Base-by-base conservation (phyloP, 2,888 invertebrate species). In the Drosophila diplacantha region DNA sequence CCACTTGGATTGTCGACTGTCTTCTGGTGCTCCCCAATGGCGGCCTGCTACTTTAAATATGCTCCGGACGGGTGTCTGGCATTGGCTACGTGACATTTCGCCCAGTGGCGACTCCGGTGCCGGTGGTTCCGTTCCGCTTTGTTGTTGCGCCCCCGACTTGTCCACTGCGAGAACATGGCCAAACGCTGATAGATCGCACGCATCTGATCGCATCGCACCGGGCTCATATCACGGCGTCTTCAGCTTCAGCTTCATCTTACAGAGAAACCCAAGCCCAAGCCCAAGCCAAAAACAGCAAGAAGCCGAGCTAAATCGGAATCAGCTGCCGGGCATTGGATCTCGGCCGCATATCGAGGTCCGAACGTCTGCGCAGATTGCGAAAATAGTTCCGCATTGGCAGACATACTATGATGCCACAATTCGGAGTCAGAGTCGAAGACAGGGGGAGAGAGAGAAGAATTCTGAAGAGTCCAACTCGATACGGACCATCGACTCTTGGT, bases 11-110 rank as follows among this genome's bases (percentile, higher is more conserved):
- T 70, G 73, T 70, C 75, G 75, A 74, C 58, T 70, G 77, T 77
- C 81, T 75, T 81, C 85, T 85, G 81, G 68, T 79, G 75, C 73
- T 72, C 66, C 73, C 71, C 57, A 51, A 56, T 57, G 65, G 60
- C 63, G 64, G 35, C 24, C 64, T 78, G 79, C 78, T 81, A 84
- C 81, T 84, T 85, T 85, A 85, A 86, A 85, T 85, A 85, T 83
- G 74, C 75, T 85, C 38, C 50, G 62, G 63, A 12, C 26, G 32
- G 38, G 41, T 55, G 44, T 44, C 44, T 57, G 58, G 43, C 68
- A 51, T 32, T 53, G 56, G 37, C 52, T 85, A 85, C 85, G 85
- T 85, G 85, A 85, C 85, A 85, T 85, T 85, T 85, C 54, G 41
- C 39, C 35, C 35, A 59, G 58, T 51, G 58, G 35, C 55, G 67